Percentiles rank a stretch among this genome's conserved stretches.
Evolutionary conservation across 1,140 invertebrate species (phyloP).

Genomic region (Drosophila neocordata): DNA sequence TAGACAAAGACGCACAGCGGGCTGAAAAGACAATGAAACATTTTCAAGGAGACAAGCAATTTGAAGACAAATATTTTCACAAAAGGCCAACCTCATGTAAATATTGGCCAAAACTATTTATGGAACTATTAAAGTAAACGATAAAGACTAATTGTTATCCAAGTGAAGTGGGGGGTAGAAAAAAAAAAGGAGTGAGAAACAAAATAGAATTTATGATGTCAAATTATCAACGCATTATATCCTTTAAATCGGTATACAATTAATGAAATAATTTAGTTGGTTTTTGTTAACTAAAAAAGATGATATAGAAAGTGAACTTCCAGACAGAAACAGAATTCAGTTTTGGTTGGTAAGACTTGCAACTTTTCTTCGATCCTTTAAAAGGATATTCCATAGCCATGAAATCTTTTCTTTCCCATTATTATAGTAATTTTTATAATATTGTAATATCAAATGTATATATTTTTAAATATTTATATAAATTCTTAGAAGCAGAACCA

Average conservation of each 20-base stretch:
- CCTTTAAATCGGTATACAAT: neutral
- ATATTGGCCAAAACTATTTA: slow-evolving; percentile 61
- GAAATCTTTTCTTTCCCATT: no score
- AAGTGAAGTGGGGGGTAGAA: slow-evolving; percentile 7
- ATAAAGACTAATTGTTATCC: slow-evolving; percentile 45
- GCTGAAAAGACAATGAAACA: slow-evolving; percentile 5
- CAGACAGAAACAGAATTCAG: no score
- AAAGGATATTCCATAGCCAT: no score
- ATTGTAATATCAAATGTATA: no score
- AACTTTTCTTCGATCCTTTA: no score
- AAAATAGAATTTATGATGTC: slow-evolving; percentile 22
- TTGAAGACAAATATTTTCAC: slow-evolving; percentile 63
- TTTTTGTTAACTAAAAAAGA: no score
- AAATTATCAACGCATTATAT: slow-evolving; percentile 26
- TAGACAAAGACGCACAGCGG: slow-evolving; percentile 40
- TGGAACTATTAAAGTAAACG: slow-evolving; percentile 52
- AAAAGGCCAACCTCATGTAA: slow-evolving; percentile 57
- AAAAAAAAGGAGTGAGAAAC: neutral
- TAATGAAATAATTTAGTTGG: no score
- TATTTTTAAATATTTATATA: no score
- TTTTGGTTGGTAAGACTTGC: no score
- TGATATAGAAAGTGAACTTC: no score
- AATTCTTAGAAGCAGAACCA: no score
- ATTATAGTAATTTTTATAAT: no score
- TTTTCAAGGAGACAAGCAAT: slow-evolving; percentile 28